Evolutionary conservation across 2,888 invertebrate species (phyloP), one percentile per base, ranked within the genome.

Genomic region (Latrodectus hesperus): DNA sequence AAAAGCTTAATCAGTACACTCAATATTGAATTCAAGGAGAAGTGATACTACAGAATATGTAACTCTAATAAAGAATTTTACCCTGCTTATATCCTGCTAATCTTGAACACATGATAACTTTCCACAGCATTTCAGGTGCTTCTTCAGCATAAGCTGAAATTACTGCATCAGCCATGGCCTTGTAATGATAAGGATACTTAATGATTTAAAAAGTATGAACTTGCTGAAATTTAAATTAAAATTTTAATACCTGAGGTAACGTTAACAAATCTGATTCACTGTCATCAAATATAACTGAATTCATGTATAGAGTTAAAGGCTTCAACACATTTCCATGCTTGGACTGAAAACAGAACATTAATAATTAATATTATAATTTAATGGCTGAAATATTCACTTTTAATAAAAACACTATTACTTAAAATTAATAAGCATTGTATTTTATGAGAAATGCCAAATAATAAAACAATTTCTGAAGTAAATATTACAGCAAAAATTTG

Each of bases 71-170:
- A 12, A 38, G 3, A 73, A 38, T 72, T 55, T 60, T 73, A 88
- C 89, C 89, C 49, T 76, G 64, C 75, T 85, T 88, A 67, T 89
- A 89, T 74, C 84, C 76, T 10, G 78, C 53, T 22, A 89, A 72
- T 72, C 72, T 71, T 51, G 89, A 89, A 22, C 83, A 86, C 38
- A 89, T 74, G 38, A 88, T 82, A 17, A 89, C 67, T 77, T 89
- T 81, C 88, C 89, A 88, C 10, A 89, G 52, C 52, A 73, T 71
- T 49, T 88, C 84, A 17, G 89, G 88, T 6, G 87, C 51, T 53
- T 84, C 88, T 71, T 89, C 89, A 38, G 79, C 38, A 81, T 86
- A 89, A 38, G 83, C 73, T 16, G 84, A 84, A 49, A 89, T 55
- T 73, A 89, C 88, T 2, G 68, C 67, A 16, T 89, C 89, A 17